Evolutionary conservation across 2,888 invertebrate species (phyloP), one percentile per base, ranked within the genome.

Genomic region (Halictus ligatus): DNA sequence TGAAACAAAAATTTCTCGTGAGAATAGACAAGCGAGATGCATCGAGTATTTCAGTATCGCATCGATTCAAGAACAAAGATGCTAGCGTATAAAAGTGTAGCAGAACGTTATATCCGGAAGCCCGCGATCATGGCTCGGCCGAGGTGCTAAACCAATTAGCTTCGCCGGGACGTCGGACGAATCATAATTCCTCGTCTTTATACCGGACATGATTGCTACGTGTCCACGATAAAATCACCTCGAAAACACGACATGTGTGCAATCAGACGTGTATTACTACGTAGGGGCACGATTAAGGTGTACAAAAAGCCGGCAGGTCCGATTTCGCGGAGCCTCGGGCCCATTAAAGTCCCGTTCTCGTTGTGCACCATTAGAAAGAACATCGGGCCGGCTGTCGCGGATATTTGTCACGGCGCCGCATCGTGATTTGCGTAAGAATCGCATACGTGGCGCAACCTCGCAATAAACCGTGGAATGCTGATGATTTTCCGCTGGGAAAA

Each of bases 371-470:
- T 75, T 80, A 83, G 83, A 75, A 58, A 67, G 29, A 82, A 46
- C 54, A 3, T 13, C 74, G 40, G 12, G 21, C 58, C n/a, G 1
- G n/a, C 71, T 43, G 40, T 71, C 71, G 40, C 54, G 71, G 76
- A 81, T 89, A 84, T 89, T 89, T 80, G 88, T 84, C 84, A 72
- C 50, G 78, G 40, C 75, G 69, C 83, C 77, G 84, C 80, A 50
- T 74, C 73, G 89, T 80, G 80, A 89, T 89, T 89, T 89, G 89
- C 89, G 89, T 89, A 89, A 89, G 83, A 89, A 75, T 82, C 81
- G 78, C 83, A 54, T 40, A 60, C 29, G 69, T 83, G 79, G 77
- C 81, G 84, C 80, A 83, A 89, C 69, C 74, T 46, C n/a, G 84
- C 80, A 80, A 88, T 89, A 88, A 86, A 89, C 78, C 72, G 64